A percentile compares a stretch with the other conserved stretches of the same genome.
phyloP scores from a whole-genome alignment of 2,797 vertebrate genomes.

The Lithobates pipiens region DNA sequence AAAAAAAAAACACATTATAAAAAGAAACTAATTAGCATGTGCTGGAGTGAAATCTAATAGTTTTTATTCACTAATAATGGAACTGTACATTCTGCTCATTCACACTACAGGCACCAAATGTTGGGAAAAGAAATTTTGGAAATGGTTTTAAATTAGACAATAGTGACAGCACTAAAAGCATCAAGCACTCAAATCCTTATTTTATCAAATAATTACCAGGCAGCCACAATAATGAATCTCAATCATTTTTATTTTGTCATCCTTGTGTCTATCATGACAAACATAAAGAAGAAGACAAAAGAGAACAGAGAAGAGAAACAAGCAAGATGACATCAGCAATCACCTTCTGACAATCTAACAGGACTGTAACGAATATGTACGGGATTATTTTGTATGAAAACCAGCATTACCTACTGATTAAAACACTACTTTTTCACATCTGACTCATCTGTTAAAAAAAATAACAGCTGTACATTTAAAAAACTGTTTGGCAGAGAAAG shows the following conservation, averaged over 20 bases:
- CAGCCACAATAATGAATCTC: conserved; percentile 2
- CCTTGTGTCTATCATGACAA: background rate
- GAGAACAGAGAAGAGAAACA: background rate
- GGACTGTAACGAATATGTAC: background rate
- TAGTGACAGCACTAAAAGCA: background rate
- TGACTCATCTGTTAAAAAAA: background rate
- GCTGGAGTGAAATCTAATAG: background rate
- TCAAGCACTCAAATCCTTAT: background rate
- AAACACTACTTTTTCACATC: conserved; percentile 16
- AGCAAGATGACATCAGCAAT: conserved; percentile 7
- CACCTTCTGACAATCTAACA: background rate
- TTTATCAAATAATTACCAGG: background rate
- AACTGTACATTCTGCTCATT: background rate
- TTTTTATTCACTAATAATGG: background rate
- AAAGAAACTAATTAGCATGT: background rate
- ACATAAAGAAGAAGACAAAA: background rate
- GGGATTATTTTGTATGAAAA: background rate
- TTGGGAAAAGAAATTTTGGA: background rate
- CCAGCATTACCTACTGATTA: conserved; percentile 26
- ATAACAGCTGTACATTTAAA: background rate
- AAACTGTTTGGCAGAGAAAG: background rate
- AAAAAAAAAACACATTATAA: background rate
- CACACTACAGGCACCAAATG: background rate
- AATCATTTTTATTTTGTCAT: conserved; percentile 26
- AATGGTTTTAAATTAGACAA: no score